These are phyloP conservation scores for Riptortus pedestris DNA, from an alignment of 1,140 invertebrate species.

Conservation along the genomic window DNA sequence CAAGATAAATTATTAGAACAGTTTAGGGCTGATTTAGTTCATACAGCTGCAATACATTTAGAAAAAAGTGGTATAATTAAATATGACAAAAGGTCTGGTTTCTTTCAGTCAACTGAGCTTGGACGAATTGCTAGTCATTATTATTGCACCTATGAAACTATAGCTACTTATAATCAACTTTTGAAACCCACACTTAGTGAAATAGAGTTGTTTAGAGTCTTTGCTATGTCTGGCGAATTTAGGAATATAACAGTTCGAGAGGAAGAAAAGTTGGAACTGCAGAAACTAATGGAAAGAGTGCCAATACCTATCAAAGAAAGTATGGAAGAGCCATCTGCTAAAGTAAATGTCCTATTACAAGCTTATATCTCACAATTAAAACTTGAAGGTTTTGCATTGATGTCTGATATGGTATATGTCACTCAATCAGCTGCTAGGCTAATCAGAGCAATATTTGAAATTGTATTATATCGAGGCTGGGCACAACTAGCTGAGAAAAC, in stretches of 20 bases:
- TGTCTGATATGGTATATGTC: conserved; percentile 99
- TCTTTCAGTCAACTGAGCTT: conserved; percentile 85
- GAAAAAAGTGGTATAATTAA: conserved; percentile 88
- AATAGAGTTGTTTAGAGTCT: conserved; percentile 97
- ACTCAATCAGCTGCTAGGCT: conserved; percentile 93
- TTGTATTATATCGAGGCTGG: conserved; percentile 82
- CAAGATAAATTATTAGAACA: conserved; percentile 78
- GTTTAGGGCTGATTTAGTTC: conserved; percentile 88
- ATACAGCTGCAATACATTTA: conserved; percentile 84
- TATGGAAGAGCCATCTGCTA: conserved; percentile 96
- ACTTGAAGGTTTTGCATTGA: conserved; percentile 93
- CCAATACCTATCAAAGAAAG: conserved; percentile 99
- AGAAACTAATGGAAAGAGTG: conserved; percentile 93
- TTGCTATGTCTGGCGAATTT: conserved; percentile 93
- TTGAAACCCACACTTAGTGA: conserved; percentile 93
- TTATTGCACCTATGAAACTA: conserved; percentile 95
- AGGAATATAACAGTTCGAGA: conserved; percentile 87
- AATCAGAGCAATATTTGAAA: conserved; percentile 96
- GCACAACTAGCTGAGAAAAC: conserved; percentile 95
- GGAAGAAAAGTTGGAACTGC: conserved; percentile 94
- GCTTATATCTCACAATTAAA: conserved; percentile 98
- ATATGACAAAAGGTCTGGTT: conserved; percentile 90
- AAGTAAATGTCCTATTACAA: conserved; percentile 90
- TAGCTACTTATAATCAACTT: conserved; percentile 92
- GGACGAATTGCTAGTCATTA: conserved; percentile 96